Conservation (phyloP, 2,113 vertebrate genomes). For the Taurulus bubalis region DNA sequence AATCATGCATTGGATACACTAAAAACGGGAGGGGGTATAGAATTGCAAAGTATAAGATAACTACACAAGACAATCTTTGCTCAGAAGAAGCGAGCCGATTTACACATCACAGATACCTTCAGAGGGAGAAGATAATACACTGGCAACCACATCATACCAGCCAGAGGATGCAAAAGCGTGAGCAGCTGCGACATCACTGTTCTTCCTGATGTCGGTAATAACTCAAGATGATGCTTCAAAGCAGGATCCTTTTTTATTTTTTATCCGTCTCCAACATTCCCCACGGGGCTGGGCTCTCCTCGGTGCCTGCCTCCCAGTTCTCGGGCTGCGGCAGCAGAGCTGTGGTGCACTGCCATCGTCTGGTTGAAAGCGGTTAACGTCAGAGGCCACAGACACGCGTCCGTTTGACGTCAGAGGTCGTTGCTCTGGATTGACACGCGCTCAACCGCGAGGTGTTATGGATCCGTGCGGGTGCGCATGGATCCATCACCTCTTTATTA, state of each 20-base stretch:
- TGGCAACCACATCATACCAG: constrained; percentile 21
- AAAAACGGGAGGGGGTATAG: not conserved
- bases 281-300: constrained; percentile 23
- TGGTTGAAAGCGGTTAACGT: constrained; percentile 54
- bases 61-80: constrained; percentile 45
- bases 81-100: constrained; percentile 19
- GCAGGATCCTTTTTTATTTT: not conserved
- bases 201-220: constrained; percentile 45
- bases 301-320: not conserved
- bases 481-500: no score
- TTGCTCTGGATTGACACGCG: not conserved
- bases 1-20: not conserved
- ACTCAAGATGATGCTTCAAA: constrained; percentile 59
- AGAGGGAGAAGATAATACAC: not conserved
- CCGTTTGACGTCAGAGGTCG: not conserved
- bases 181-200: constrained; percentile 16
- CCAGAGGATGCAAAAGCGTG: constrained; percentile 37
- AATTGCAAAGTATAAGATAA: not conserved
- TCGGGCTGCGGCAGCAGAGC: constrained; percentile 15
- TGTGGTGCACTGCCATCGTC: constrained; percentile 69
- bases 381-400: not conserved
- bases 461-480: not conserved
- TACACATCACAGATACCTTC: constrained; percentile 22
- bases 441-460: not conserved
- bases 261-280: constrained; percentile 19